A percentile compares a stretch with the other conserved stretches of the same genome.
Evolutionary conservation across 30 jellyfish, hydroid and myxozoan genomes (phyloP).

Genomic region (Chrysaora quinquecirrha): DNA sequence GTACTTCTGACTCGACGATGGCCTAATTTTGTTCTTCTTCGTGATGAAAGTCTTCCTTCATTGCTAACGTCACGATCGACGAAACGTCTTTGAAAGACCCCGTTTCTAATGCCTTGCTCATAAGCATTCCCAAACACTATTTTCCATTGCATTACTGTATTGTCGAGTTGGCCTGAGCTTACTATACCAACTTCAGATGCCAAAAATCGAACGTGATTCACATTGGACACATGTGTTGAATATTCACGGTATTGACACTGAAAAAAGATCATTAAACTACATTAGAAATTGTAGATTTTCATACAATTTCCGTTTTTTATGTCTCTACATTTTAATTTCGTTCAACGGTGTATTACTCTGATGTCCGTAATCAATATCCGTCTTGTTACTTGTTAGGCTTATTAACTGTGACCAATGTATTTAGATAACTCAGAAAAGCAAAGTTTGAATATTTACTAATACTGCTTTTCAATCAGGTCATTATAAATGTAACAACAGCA

Average conservation of each 20-base stretch:
- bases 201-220: slow-evolving; percentile 30
- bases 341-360: no score
- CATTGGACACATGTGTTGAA: slow-evolving; percentile 52
- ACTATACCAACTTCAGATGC: slow-evolving; percentile 39
- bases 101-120: slow-evolving; percentile 25
- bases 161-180: slow-evolving; percentile 52
- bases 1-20: slow-evolving; percentile 54
- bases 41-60: neutral
- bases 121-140: slow-evolving; percentile 35
- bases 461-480: no score
- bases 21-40: slow-evolving; percentile 45
- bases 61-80: neutral
- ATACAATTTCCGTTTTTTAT: no score
- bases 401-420: no score
- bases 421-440: no score
- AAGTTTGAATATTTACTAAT: no score
- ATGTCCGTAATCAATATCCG: no score
- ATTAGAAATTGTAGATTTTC: no score
- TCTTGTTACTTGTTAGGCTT: no score
- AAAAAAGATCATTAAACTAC: no score
- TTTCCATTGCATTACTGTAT: slow-evolving; percentile 67
- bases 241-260: slow-evolving; percentile 59
- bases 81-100: neutral
- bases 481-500: no score
- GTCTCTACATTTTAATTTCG: no score